Base-by-base conservation (phyloP, 1,140 invertebrate species). In the Sarcophaga peregrina region DNA sequence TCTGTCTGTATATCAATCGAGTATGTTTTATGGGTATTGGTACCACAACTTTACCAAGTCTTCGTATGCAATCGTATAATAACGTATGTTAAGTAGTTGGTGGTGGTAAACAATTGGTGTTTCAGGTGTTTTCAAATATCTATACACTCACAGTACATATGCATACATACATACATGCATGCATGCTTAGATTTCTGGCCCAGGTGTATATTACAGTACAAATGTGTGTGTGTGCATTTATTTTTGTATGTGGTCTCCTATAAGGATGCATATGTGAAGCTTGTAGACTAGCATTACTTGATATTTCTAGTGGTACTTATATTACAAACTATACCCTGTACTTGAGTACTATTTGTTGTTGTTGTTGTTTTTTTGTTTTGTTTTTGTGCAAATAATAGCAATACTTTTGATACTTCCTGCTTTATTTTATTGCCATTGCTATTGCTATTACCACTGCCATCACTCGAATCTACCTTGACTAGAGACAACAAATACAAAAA, bases 71-170 rank as follows among this genome's bases (percentile, higher is more conserved):
- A 68, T 68, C 17, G 20, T 68, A 68, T 68, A 68, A 68, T 68
- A 68, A 20, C 62, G 62, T 68, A 68, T 68, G 62, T 68, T 68
- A 68, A 68, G 62, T 68, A 68, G 62, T 68, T 68, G 62, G 62
- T 68, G 62, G 62, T 68, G 62, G 62, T 68, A 68, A 68, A 68
- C 62, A 68, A 68, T 68, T 68, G 62, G 62, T 68, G 17, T 68
- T 68, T 68, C 62, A 68, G n/a, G 62, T 68, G 17, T 68, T 68
- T 68, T 8, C 1, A 37, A 37, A 37, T 37, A 37, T 37, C 25
- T 9, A 52, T 5, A 52, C 0, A 52, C 50, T 3, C 50, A 52
- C 5, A 52, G 15, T 13, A 58, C 5, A 58, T 5, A 15, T n/a
- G 15, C 54, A 5, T n/a, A n/a, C 3, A 58, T 15, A 58, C n/a